phyloP scores from a whole-genome alignment of 2,113 vertebrate genomes.

The Telmatochromis sp. region DNA sequence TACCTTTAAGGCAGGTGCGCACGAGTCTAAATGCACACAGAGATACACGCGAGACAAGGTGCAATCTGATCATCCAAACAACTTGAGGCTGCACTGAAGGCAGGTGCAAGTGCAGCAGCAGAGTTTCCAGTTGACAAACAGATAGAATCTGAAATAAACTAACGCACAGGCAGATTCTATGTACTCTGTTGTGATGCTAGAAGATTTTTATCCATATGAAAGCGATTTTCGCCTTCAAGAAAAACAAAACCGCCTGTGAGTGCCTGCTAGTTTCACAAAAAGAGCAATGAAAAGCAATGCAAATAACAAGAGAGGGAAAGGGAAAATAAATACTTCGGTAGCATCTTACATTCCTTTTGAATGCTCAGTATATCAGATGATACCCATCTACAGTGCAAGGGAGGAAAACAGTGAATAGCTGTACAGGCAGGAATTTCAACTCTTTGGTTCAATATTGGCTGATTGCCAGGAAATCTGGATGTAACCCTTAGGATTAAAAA shows the following conservation, averaged over 20 bases:
- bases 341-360: not conserved
- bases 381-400: not conserved
- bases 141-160: slow-evolving; percentile 45
- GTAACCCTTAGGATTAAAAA: not conserved
- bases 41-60: slow-evolving; percentile 27
- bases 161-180: not conserved
- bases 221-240: slow-evolving; percentile 13
- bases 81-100: slow-evolving; percentile 2
- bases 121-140: slow-evolving; percentile 27
- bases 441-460: not conserved
- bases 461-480: not conserved
- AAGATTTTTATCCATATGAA: slow-evolving; percentile 36
- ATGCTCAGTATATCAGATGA: not conserved
- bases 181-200: slow-evolving; percentile 1
- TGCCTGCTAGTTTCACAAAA: not conserved
- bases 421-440: not conserved
- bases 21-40: not conserved
- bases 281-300: not conserved
- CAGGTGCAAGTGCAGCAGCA: not conserved
- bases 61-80: slow-evolving; percentile 37
- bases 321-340: not conserved
- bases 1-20: not conserved
- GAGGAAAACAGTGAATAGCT: fast-evolving
- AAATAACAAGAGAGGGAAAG: not conserved
- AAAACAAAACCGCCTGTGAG: slow-evolving; percentile 10